Base-by-base conservation (phyloP, 2,888 invertebrate species). In the Smittia sp. region DNA sequence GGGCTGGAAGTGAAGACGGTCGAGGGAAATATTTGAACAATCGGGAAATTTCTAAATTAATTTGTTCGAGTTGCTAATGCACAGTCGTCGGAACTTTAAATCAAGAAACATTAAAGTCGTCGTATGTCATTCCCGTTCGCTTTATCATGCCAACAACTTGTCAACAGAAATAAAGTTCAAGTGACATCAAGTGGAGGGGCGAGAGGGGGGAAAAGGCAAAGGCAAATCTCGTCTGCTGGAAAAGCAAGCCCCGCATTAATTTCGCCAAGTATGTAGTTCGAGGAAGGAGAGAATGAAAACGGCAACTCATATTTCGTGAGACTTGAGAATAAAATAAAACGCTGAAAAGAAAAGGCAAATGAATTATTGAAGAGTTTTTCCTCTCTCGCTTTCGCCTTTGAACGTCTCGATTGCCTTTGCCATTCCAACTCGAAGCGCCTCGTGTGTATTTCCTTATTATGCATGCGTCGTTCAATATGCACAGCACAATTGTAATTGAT, bases 301-400 rank as follows among this genome's bases (percentile, higher is more conserved):
- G n/a, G 18, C 58, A 58, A 58, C 2, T 58, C 58, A 72, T 72
- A 72, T 62, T 72, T 62, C 72, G 72, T 72, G 72, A 72, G 72
- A 27, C 38, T 72, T 25, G 20, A 22, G 72, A 72, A 72, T 72
- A 72, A 72, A 72, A 72, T 62, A 58, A 69, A 69, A 20, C 18
- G 27, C 18, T 24, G 27, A 11, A 15, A 0, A 18, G 38, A n/a
- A 58, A 39, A 62, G 39, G 18, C 15, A 32, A 62, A 72, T 72
- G 72, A 72, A 72, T 72, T 72, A 72, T 72, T 72, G 72, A 72
- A 39, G 24, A 72, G 72, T 62, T 72, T 58, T 20, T 58, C n/a
- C 22, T 58, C 58, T 27, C 22, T 63, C 20, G 63, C 13, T 63
- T 62, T n/a, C n/a, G n/a, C 20, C 27, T 63, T 63, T 63, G 11